A percentile compares a stretch with the other conserved stretches of the same genome.
phyloP scores from a whole-genome alignment of 2,113 vertebrate species.

The Dermatemys mawii region DNA sequence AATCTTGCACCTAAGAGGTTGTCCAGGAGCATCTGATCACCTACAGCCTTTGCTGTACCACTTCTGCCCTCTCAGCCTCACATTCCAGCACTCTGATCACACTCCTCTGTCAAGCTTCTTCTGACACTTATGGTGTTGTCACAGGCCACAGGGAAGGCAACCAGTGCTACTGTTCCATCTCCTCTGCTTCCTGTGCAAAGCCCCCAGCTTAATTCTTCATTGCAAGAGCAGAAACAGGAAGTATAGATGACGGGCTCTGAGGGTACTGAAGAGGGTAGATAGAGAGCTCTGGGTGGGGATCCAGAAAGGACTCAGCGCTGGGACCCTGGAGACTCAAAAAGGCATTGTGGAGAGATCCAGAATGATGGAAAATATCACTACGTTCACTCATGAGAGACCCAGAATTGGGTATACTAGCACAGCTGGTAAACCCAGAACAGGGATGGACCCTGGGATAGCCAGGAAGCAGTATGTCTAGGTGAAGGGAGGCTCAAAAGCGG shows the following conservation, averaged over 20 bases:
- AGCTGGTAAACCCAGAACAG: background rate
- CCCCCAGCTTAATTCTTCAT: background rate
- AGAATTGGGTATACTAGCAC: background rate
- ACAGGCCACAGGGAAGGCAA: too few relatives aligned
- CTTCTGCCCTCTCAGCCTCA: too few relatives aligned
- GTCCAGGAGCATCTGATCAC: too few relatives aligned
- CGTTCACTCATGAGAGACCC: background rate
- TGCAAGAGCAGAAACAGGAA: background rate
- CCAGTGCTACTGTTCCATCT: too few relatives aligned
- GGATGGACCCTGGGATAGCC: background rate
- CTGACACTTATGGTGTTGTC: too few relatives aligned
- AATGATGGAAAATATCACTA: background rate
- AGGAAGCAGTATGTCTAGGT: background rate
- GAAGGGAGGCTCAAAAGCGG: background rate
- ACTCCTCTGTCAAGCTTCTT: too few relatives aligned
- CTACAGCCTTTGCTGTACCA: too few relatives aligned
- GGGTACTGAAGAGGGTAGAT: background rate
- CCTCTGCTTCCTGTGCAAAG: too few relatives aligned
- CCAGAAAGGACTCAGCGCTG: background rate
- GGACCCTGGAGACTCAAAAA: background rate
- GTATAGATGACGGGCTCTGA: background rate
- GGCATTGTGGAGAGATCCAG: background rate
- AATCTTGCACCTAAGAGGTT: too few relatives aligned
- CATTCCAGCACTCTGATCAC: too few relatives aligned
- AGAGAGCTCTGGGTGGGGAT: background rate